Evolutionary conservation across 2,113 vertebrate species (phyloP).

Genomic region (Gadus chalcogrammus): DNA sequence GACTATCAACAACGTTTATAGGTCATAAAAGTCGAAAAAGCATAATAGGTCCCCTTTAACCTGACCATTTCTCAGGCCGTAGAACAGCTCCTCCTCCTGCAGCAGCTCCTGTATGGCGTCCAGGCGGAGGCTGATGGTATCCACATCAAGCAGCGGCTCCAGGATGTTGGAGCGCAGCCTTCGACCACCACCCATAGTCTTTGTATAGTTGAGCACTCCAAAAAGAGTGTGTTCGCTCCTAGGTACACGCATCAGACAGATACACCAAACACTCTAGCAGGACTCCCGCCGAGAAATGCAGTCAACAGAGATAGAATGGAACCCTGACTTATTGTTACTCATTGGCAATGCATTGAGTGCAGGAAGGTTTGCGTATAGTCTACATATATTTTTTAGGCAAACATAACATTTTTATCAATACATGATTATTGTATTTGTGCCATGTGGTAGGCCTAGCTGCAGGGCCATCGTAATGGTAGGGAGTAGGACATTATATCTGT

Average conservation of each 20-base stretch:
- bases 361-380: not conserved
- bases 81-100: constrained; percentile 89
- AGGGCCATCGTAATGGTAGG: no score
- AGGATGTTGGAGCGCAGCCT: constrained; percentile 91
- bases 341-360: not conserved
- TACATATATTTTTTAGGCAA: no score
- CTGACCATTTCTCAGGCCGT: constrained; percentile 85
- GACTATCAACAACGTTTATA: no score
- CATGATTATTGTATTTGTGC: no score
- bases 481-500: no score
- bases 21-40: no score
- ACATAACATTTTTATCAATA: no score
- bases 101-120: constrained; percentile 90
- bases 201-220: constrained; percentile 91
- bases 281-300: no score
- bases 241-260: not conserved
- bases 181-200: constrained; percentile 88
- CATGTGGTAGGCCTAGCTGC: no score
- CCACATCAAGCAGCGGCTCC: constrained; percentile 85
- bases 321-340: no score
- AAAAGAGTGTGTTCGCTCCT: constrained; percentile 88
- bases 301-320: not conserved
- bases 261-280: not conserved
- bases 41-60: not conserved
- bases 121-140: constrained; percentile 87